Percentiles rank a stretch among this genome's conserved stretches.
Conservation (phyloP, 2,797 vertebrate genomes). For the Sebastes nivosus region DNA sequence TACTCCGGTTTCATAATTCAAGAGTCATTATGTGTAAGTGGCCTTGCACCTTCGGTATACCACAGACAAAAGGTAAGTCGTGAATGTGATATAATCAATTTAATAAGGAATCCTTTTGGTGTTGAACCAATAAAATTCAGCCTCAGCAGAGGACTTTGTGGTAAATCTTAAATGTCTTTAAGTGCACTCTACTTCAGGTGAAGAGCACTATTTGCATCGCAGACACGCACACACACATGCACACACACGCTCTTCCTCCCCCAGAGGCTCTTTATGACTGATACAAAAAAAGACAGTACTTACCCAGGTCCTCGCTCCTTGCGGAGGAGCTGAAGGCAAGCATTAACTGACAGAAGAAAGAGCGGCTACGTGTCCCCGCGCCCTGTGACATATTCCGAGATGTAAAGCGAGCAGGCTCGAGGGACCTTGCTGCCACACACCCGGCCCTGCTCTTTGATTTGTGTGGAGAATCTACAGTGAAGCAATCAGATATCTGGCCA, state of each 20-base stretch:
- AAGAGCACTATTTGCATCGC: slow-evolving; percentile 22
- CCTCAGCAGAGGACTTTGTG: slow-evolving; percentile 7
- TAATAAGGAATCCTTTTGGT: neutral
- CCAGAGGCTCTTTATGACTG: slow-evolving; percentile 30
- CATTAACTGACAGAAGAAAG: slow-evolving; percentile 48
- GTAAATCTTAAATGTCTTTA: neutral
- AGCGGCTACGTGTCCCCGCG: slow-evolving; percentile 17
- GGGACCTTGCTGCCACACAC: slow-evolving; percentile 48
- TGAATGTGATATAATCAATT: neutral
- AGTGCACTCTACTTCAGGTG: slow-evolving; percentile 17
- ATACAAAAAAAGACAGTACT: slow-evolving; percentile 48
- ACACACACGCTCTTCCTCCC: neutral
- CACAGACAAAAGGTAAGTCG: slow-evolving; percentile 48
- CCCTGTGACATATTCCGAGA: slow-evolving; percentile 58
- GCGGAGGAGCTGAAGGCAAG: slow-evolving; percentile 42
- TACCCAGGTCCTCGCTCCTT: slow-evolving; percentile 24
- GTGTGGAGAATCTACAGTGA: slow-evolving; percentile 85
- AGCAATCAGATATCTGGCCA: slow-evolving; percentile 92
- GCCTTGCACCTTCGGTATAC: neutral
- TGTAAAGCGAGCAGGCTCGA: slow-evolving; percentile 52
- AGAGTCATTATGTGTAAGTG: neutral
- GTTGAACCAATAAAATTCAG: slow-evolving; percentile 5
- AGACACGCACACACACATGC: neutral
- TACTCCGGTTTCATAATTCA: neutral
- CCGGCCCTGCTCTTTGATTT: slow-evolving; percentile 60